A percentile compares a stretch with the other conserved stretches of the same genome.
Conservation (phyloP, 1,140 invertebrate species). For the Cydia pomonella region DNA sequence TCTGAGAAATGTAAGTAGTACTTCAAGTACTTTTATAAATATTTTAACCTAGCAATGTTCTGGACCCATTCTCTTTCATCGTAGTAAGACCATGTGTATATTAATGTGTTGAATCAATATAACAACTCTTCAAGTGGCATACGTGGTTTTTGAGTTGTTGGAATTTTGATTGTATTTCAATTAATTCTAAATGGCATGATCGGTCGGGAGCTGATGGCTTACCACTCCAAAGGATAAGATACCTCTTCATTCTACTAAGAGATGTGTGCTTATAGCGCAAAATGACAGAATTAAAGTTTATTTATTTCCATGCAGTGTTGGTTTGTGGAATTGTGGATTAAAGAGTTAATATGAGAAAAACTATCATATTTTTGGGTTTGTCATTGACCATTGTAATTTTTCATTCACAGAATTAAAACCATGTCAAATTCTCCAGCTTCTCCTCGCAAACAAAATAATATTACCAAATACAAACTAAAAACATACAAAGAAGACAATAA, state of each 20-base stretch:
- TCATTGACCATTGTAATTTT: background rate
- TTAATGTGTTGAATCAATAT: background rate
- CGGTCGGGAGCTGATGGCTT: too few relatives aligned
- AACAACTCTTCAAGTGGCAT: too few relatives aligned
- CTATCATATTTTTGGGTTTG: too few relatives aligned
- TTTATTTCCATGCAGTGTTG: too few relatives aligned
- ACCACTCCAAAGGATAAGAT: too few relatives aligned
- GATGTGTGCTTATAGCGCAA: background rate
- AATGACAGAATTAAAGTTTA: too few relatives aligned
- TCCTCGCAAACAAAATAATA: slow-evolving; percentile 44
- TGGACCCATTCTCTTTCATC: too few relatives aligned
- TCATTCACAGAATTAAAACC: slow-evolving; percentile 42
- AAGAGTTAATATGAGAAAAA: background rate
- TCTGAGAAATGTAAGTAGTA: slow-evolving; percentile 68
- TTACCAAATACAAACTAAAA: slow-evolving; percentile 38
- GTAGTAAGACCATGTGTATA: too few relatives aligned
- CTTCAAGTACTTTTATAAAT: background rate
- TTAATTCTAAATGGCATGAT: too few relatives aligned
- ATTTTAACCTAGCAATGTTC: background rate
- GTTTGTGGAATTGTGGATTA: background rate
- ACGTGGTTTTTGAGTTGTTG: too few relatives aligned
- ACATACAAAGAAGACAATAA: slow-evolving; percentile 47
- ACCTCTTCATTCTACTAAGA: background rate
- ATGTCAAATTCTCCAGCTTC: slow-evolving; percentile 58
- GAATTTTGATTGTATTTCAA: too few relatives aligned